Percentiles rank a stretch among this genome's conserved stretches.
Evolutionary conservation across 2,888 invertebrate species (phyloP).

Genomic region (Lithosia quadra): DNA sequence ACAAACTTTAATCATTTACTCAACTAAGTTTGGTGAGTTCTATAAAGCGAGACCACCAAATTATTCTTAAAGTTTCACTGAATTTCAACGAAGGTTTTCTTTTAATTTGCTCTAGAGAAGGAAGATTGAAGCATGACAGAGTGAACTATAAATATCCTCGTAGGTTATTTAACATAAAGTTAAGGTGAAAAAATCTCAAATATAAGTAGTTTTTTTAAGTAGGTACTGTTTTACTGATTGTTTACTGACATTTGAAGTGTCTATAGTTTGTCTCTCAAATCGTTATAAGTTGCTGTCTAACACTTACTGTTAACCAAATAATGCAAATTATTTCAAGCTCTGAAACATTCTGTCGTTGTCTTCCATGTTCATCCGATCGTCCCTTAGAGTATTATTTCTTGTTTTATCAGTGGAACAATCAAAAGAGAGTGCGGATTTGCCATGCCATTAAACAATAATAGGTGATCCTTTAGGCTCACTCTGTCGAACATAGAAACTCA

Average conservation of each 20-base stretch:
- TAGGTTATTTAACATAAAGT: too few species aligned
- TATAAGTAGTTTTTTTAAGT: too few species aligned
- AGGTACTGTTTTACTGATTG: too few species aligned
- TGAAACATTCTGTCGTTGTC: not conserved
- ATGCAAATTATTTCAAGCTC: too few species aligned
- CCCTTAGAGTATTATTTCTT: not conserved
- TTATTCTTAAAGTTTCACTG: slow-evolving; percentile 27
- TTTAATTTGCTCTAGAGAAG: slow-evolving; percentile 35
- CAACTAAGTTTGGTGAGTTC: slow-evolving; percentile 30
- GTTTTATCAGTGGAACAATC: slow-evolving; percentile 8
- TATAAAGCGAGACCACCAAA: slow-evolving; percentile 38
- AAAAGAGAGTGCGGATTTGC: not conserved
- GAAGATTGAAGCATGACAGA: not conserved
- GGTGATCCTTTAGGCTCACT: slow-evolving; percentile 2
- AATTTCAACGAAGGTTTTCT: slow-evolving; percentile 27
- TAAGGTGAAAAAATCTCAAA: too few species aligned
- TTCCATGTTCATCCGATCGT: not conserved
- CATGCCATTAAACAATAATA: slow-evolving; percentile 8
- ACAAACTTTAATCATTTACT: slow-evolving; percentile 49
- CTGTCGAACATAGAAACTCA: not conserved
- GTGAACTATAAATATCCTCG: not conserved
- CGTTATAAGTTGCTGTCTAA: too few species aligned
- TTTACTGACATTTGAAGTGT: too few species aligned
- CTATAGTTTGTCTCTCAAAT: too few species aligned
- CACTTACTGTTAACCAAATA: too few species aligned